Percentiles rank a stretch among this genome's conserved stretches.
Evolutionary conservation across 1,140 invertebrate genomes (phyloP).

Genomic region (Drosophila nannoptera): DNA sequence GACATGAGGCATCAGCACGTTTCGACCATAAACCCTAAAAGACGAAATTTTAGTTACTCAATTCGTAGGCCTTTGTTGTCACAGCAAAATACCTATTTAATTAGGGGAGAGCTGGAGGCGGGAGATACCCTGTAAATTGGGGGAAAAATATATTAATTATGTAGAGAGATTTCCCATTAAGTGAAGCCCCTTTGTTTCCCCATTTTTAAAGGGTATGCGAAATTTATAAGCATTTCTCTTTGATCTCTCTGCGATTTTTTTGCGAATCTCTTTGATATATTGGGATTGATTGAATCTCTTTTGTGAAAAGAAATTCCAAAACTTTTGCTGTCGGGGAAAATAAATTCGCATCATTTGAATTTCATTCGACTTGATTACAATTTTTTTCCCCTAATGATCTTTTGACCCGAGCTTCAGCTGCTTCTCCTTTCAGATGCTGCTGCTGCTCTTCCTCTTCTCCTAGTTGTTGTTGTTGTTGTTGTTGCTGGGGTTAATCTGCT

Average conservation of each 20-base stretch:
- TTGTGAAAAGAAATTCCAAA: neutral
- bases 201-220: constrained; percentile 3
- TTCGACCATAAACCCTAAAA: constrained; percentile 37
- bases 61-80: constrained; percentile 27
- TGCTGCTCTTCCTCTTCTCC: no score
- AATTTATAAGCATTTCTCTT: no score
- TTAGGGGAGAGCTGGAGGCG: constrained; percentile 1
- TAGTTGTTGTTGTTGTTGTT: no score
- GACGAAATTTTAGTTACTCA: constrained; percentile 1
- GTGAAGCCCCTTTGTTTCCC: no score
- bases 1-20: constrained; percentile 42
- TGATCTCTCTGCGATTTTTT: neutral
- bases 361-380: neutral
- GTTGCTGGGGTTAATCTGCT: no score
- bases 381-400: constrained; percentile 12
- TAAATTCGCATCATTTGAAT: constrained; percentile 17
- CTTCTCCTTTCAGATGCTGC: no score
- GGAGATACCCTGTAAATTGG: constrained; percentile 2
- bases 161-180: no score
- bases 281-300: constrained; percentile 27
- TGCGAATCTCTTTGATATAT: constrained; percentile 28
- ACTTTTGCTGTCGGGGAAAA: neutral
- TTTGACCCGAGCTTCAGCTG: constrained; percentile 32
- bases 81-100: constrained; percentile 16
- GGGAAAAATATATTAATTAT: neutral